Evolutionary conservation across 2,797 vertebrate species (phyloP), one percentile per base, ranked within the genome.

Genomic region (Phrynocephalus forsythii): DNA sequence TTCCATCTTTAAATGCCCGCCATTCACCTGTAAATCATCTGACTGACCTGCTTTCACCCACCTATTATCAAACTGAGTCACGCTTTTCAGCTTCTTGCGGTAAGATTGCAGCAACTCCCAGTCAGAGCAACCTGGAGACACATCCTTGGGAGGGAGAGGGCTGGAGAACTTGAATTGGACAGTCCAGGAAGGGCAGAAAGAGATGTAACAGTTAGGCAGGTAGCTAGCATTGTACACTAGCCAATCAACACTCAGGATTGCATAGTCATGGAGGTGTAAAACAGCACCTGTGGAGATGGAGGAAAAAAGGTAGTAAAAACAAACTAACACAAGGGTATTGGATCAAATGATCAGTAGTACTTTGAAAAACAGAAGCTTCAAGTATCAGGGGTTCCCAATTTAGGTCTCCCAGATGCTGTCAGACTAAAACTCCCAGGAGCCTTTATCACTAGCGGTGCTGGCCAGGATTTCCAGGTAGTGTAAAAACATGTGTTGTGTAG

Each of bases 201-300:
- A 99, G 89, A 98, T 94, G 85, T 98, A 97, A 94, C 98, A 98
- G 94, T 98, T 26, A 0, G 97, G 97, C 11, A 97, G 95, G 88
- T 99, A 98, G 69, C 98, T 98, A 18, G 94, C 98, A 48, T 99
- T 98, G 91, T 95, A 97, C 85, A 98, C 97, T 86, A 99, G 91
- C 98, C 98, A 98, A 77, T 96, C 97, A 15, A 92, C 95, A 0
- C 94, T 96, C 20, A 97, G 93, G 88, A 98, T 96, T 86, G 97
- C 94, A 0, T 97, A 95, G 94, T 99, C 98, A 0, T 99, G 98
- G 88, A 98, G 73, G 56, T 99, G 98, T 48, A 98, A 95, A 11
- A 96, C 98, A n/a, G 95, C 98, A 18, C 98, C 98, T 98, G 93
- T 60, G 6, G 69, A 80, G 44, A 68, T 26, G n/a, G 11, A 18